Evolutionary conservation across 2,888 invertebrate species (phyloP), one percentile per base, ranked within the genome.

Genomic region (Drosophila engyochracea): DNA sequence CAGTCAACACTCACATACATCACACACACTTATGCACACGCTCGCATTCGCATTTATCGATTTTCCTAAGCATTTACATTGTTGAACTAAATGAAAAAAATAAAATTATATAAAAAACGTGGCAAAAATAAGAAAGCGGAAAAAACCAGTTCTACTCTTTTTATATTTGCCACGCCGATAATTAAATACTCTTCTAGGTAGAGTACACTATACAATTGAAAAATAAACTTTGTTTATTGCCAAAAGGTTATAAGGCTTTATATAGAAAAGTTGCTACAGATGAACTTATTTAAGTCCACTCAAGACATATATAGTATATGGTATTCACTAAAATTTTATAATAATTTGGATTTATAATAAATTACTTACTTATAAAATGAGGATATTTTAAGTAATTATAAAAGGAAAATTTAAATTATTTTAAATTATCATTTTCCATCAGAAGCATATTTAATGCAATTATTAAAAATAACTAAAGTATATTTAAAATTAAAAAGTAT

Each of bases 1-100:
- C 65, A 51, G 41, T 30, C 30, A 16, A 53, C 28, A 62, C 67
- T 16, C 53, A 22, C 52, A 16, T n/a, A 19, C 30, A 37, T 16
- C 44, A 14, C 7, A 12, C 25, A 41, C 49, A 49, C 66, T 44
- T 54, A 57, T 30, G 47, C 39, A 33, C 28, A 2, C 51, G 39
- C 14, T 77, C 53, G 28, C 35, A 60, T 52, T 76, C 61, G 61
- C 55, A 70, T 69, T 79, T 83, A 87, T 85, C 82, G 85, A 85
- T 85, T 85, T 85, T 74, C 64, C 61, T 67, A 54, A 68, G 71
- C 81, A 77, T 55, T 62, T 65, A 66, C 63, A 67, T 63, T 65
- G 76, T 73, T 61, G 16, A 71, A 71, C 19, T 31, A 74, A 74
- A 64, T 58, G 35, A 70, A 37, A 51, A 62, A 51, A 28, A 55